Evolutionary conservation across 2,888 invertebrate species (phyloP).

Genomic region (Anoncus sp.): DNA sequence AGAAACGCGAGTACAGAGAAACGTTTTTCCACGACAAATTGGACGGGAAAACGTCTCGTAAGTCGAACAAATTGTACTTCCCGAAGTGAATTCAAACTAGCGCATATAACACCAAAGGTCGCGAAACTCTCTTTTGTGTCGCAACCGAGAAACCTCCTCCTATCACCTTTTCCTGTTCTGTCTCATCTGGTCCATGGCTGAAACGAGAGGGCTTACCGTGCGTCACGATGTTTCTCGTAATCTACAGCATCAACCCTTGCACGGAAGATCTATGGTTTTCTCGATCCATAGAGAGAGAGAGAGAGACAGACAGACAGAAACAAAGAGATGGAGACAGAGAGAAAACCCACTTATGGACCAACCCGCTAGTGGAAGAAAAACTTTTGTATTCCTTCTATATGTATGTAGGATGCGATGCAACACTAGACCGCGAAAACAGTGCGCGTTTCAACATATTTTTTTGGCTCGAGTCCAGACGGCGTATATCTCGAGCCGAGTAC

Average conservation of each 20-base stretch:
- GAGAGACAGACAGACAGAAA: not conserved
- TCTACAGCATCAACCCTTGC: slow-evolving; percentile 33
- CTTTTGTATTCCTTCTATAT: slow-evolving; percentile 27
- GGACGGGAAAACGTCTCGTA: slow-evolving; percentile 53
- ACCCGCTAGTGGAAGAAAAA: slow-evolving; percentile 30
- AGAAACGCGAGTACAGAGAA: slow-evolving; percentile 33
- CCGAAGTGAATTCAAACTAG: slow-evolving; percentile 50
- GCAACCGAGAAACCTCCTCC: not conserved
- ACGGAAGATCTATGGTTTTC: slow-evolving; percentile 32
- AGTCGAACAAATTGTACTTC: slow-evolving; percentile 59
- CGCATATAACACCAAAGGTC: slow-evolving; percentile 8
- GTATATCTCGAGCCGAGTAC: slow-evolving; percentile 38
- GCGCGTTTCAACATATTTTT: slow-evolving; percentile 33
- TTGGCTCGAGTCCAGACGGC: slow-evolving; percentile 36
- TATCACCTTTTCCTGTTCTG: slow-evolving; percentile 3
- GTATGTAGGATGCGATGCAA: slow-evolving; percentile 3
- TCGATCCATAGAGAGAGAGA: not conserved
- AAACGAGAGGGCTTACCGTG: slow-evolving; percentile 46
- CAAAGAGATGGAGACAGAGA: not conserved
- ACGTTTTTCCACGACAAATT: slow-evolving; percentile 57
- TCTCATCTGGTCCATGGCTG: slow-evolving; percentile 15
- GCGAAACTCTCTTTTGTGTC: slow-evolving; percentile 24
- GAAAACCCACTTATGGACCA: slow-evolving; percentile 13
- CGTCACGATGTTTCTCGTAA: slow-evolving; percentile 46
- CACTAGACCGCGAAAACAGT: slow-evolving; percentile 15